Evolutionary conservation across 2,888 invertebrate genomes (phyloP).

Genomic region (Latheticus oryzae): DNA sequence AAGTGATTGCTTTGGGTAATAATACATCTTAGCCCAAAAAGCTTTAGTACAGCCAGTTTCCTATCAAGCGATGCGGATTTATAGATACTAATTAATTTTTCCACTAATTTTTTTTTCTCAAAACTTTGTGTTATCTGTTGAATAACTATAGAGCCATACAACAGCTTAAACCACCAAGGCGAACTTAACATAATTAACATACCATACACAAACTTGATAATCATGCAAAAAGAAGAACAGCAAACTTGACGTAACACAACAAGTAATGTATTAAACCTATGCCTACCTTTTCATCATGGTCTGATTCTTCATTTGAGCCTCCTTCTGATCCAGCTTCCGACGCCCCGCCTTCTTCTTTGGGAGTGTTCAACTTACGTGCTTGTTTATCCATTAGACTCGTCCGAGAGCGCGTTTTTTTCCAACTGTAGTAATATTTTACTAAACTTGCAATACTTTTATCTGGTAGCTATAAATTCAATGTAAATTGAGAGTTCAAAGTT

Average conservation of each 20-base stretch:
- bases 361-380: constrained; percentile 75
- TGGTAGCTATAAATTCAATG: constrained; percentile 77
- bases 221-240: constrained; percentile 27
- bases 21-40: constrained; percentile 13
- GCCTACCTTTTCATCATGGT: constrained; percentile 90
- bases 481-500: constrained; percentile 5
- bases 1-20: too few species aligned
- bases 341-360: constrained; percentile 76
- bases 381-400: constrained; percentile 94
- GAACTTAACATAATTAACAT: constrained; percentile 20
- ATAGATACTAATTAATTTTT: constrained; percentile 1
- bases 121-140: constrained; percentile 11
- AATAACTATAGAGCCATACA: constrained; percentile 21
- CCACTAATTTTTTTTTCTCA: constrained; percentile 1
- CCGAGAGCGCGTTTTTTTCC: constrained; percentile 95
- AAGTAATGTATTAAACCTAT: constrained; percentile 9
- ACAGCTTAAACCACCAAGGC: constrained; percentile 24
- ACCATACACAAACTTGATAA: constrained; percentile 27
- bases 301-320: constrained; percentile 87
- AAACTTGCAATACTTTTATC: constrained; percentile 96
- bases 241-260: too few species aligned
- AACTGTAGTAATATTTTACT: constrained; percentile 97
- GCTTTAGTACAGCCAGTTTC: constrained; percentile 26
- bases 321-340: constrained; percentile 87
- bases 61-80: constrained; percentile 16